Base-by-base conservation (phyloP, 2,797 vertebrate species). In the Xyrichtys novacula region DNA sequence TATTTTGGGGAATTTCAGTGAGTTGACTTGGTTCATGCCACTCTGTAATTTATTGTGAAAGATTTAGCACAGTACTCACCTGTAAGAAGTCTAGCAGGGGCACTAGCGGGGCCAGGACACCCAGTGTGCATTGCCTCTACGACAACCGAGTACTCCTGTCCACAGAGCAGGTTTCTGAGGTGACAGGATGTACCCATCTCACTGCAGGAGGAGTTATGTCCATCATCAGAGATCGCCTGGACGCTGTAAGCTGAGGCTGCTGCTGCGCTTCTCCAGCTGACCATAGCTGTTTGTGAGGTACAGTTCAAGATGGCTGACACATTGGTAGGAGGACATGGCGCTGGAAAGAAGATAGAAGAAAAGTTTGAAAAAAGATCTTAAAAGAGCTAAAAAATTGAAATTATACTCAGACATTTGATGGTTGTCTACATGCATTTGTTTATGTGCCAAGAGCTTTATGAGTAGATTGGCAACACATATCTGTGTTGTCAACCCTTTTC, bases 131-230 rank as follows among this genome's bases (percentile, higher is more conserved):
- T 82, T 1, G 85, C 76, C 44, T 87, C 77, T 28, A 92, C 91
- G 23, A 80, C 59, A 12, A 93, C 86, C 10, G 78, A 85, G 83
- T 94, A 95, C 11, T 84, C 65, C 64, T 91, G 87, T 40, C 94
- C 92, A 73, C 94, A 95, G 40, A 72, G 42, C 73, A 95, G 85
- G 64, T 72, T 32, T 17, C 43, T 38, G 22, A 93, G 85, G 55
- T 42, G 6, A 65, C 93, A 95, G 9, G 22, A 76, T 3, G 87
- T 78, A 29, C 71, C 72, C 31, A 72, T 84, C 20, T 46, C 44
- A 48, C 78, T 93, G 70, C 93, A 94, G 61, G 85, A 83, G 5
- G 83, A 65, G 22, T 31, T 78, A 55, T 84, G 46, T 32, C 89
- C 89, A 16, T 60, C 7, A 9, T 14, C 48, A 42, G 88, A 85